Conservation (phyloP, 2,113 vertebrate species). For the Zootoca vivipara region DNA sequence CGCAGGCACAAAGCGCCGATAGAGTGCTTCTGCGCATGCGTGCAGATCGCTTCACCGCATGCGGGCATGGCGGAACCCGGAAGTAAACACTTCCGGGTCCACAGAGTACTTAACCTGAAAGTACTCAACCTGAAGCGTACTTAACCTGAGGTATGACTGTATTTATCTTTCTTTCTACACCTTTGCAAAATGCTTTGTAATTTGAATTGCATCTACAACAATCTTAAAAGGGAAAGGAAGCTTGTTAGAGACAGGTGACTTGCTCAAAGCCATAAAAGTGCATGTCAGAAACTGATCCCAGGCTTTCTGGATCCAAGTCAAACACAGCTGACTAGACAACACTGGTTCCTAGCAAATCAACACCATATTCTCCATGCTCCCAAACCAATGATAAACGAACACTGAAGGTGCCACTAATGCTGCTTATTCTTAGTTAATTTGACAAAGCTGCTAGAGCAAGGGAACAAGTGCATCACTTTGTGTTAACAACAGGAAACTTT, state of each 20-base stretch:
- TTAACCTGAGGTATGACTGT: no score
- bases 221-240: not conserved
- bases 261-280: not conserved
- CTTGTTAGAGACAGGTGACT: not conserved
- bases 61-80: no score
- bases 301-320: not conserved
- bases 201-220: not conserved
- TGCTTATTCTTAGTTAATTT: not conserved
- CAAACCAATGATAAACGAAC: not conserved
- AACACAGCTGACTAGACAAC: not conserved
- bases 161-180: not conserved
- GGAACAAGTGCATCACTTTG: fast-evolving
- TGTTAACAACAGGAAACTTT: not conserved
- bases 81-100: no score
- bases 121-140: no score
- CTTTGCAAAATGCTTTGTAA: not conserved
- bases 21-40: no score
- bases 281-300: not conserved
- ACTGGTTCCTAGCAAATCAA: not conserved
- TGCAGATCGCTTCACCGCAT: no score
- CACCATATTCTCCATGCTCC: not conserved
- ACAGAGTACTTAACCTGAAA: no score
- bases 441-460: not conserved
- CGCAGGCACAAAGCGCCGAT: no score
- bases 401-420: not conserved